Conservation (phyloP, 2,113 vertebrate genomes). For the Syrmaticus mikado region DNA sequence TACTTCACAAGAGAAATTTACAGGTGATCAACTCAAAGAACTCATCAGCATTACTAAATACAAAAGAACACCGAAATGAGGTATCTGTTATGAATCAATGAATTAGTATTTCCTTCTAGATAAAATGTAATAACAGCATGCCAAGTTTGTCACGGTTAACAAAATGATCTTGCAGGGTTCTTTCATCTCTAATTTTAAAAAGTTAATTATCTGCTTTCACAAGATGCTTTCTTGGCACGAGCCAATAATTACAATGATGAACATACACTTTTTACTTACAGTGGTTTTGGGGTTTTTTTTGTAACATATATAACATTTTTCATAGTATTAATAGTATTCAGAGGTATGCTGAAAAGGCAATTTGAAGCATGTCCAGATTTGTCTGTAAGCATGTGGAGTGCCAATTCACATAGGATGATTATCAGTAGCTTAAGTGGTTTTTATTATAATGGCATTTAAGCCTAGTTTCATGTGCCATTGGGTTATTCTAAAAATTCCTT, state of each 20-base stretch:
- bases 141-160: not conserved
- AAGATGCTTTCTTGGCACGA: not conserved
- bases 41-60: not conserved
- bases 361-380: conserved; percentile 34
- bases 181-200: conserved; percentile 30
- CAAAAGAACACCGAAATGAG: not conserved
- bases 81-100: not conserved
- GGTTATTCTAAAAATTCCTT: not conserved
- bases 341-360: conserved; percentile 8
- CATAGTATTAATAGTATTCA: not conserved
- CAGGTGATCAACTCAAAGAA: not conserved
- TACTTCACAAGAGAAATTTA: not conserved
- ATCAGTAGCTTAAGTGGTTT: not conserved
- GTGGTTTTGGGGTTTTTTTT: not conserved
- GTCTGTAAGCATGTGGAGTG: not conserved
- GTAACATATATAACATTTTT: conserved; percentile 9
- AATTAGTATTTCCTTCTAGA: not conserved
- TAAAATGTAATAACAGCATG: not conserved
- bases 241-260: not conserved
- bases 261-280: not conserved
- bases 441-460: conserved; percentile 19
- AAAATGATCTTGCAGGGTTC: not conserved
- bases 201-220: not conserved
- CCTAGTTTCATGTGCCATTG: not conserved
- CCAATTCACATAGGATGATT: not conserved